Conservation (phyloP, 2,797 vertebrate species). For the Squalus acanthias region DNA sequence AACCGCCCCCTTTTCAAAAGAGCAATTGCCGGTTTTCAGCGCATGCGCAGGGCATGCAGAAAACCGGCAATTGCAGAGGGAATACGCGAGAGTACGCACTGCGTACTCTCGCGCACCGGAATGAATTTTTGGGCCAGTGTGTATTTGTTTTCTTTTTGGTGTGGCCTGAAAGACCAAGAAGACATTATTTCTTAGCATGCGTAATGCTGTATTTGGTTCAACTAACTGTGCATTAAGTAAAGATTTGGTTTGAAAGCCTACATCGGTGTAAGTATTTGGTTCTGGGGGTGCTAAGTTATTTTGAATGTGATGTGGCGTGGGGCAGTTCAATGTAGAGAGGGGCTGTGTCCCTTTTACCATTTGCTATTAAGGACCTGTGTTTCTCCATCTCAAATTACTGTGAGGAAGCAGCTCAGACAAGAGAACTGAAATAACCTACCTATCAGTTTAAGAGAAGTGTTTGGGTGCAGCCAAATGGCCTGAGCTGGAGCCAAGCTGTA, state of each 20-base stretch:
- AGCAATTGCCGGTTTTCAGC: too few species aligned
- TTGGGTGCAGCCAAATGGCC: neutral
- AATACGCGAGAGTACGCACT: too few species aligned
- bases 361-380: neutral
- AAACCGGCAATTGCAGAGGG: too few species aligned
- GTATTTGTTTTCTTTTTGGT: neutral
- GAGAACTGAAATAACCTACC: neutral
- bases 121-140: too few species aligned
- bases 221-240: neutral
- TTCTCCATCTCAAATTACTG: neutral
- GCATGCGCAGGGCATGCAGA: too few species aligned
- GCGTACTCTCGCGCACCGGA: too few species aligned
- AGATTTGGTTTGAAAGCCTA: neutral
- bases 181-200: neutral
- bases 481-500: neutral
- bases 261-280: neutral
- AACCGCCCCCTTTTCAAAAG: too few species aligned
- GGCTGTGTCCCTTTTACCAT: neutral
- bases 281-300: neutral
- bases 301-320: neutral
- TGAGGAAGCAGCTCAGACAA: neutral
- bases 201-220: neutral
- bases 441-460: neutral
- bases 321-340: neutral
- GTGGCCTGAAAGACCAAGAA: neutral